phyloP scores from a whole-genome alignment of 2,888 invertebrate species.

The Acleris sparsana region DNA sequence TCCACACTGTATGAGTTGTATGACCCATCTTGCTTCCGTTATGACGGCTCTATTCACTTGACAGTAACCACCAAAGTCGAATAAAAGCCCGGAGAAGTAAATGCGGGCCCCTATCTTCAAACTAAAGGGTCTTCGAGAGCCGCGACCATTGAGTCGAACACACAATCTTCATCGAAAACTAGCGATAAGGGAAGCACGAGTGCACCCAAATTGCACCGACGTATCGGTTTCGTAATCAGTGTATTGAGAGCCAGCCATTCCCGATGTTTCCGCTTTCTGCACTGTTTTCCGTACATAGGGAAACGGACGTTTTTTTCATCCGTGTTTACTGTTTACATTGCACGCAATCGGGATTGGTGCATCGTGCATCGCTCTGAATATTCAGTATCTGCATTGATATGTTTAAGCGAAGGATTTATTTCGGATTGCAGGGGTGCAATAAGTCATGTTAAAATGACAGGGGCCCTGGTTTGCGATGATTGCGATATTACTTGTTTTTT shows the following conservation, averaged over 20 bases:
- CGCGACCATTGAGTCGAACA: conserved; percentile 3
- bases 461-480: conserved; percentile 2
- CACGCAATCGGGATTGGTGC: conserved; percentile 54
- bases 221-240: conserved; percentile 47
- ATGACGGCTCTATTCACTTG: no score
- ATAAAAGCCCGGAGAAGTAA: no score
- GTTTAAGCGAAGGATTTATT: conserved; percentile 46
- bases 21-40: no score
- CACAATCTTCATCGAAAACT: conserved; percentile 17
- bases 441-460: conserved; percentile 9
- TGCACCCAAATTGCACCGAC: conserved; percentile 28
- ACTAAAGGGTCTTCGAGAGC: neutral
- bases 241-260: conserved; percentile 55
- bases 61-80: no score
- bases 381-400: conserved; percentile 63
- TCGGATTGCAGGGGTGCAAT: conserved; percentile 21
- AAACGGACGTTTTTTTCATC: conserved; percentile 40
- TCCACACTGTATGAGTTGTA: no score
- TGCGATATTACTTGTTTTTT: neutral
- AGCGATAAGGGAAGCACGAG: conserved; percentile 25
- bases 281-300: conserved; percentile 45
- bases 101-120: neutral
- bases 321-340: conserved; percentile 59
- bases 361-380: conserved; percentile 52
- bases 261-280: conserved; percentile 43